Evolutionary conservation across 2,888 invertebrate species (phyloP).

Genomic region (Bombylius discolor): DNA sequence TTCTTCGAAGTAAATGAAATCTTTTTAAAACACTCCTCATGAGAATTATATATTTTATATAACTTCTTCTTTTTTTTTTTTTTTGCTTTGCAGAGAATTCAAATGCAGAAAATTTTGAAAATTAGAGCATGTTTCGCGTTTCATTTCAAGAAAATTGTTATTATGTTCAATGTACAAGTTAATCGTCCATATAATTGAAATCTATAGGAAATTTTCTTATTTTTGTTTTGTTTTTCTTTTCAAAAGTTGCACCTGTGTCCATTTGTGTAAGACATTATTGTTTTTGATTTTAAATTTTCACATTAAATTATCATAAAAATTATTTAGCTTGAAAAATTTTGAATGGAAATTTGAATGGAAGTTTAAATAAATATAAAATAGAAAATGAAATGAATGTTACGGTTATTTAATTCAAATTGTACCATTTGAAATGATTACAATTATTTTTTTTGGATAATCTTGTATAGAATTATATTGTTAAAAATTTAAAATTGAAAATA

Average conservation of each 20-base stretch:
- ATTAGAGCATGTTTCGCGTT: neutral
- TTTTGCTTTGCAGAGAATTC: too few species aligned
- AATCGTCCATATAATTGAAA: constrained; percentile 15
- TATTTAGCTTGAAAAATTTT: neutral
- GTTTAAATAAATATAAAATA: neutral
- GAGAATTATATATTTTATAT: too few species aligned
- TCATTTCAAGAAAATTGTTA: constrained; percentile 5
- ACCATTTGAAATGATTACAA: too few species aligned
- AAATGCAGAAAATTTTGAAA: too few species aligned
- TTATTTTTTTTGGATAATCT: too few species aligned
- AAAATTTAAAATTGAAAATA: too few species aligned
- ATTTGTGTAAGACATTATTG: neutral
- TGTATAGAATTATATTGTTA: too few species aligned
- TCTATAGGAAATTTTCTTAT: constrained; percentile 1
- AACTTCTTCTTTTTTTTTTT: too few species aligned
- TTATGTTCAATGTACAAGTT: constrained; percentile 9
- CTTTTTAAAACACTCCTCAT: neutral
- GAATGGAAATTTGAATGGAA: neutral
- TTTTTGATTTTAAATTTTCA: neutral
- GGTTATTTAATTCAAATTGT: neutral
- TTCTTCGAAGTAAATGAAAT: neutral
- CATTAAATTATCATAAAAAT: neutral
- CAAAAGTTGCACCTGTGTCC: constrained; percentile 3
- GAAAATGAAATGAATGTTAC: neutral
- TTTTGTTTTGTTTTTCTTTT: neutral